A percentile compares a stretch with the other conserved stretches of the same genome.
Evolutionary conservation across 92 coral and sea anemone species (phyloP).

Genomic region (Zoanthus sociatus): DNA sequence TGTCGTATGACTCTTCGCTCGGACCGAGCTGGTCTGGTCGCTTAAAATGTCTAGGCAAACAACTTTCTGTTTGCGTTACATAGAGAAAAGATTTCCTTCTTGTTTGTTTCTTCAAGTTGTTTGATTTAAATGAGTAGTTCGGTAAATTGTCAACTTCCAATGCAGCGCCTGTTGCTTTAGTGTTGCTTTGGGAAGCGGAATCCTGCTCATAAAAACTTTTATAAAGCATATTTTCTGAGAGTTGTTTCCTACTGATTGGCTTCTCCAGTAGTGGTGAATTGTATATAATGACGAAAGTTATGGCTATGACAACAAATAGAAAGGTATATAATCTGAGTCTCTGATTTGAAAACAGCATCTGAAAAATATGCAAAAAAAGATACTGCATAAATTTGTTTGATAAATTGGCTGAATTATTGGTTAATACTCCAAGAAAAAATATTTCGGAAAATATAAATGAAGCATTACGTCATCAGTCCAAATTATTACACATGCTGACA

Average conservation of each 20-base stretch:
- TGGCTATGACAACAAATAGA: conserved; percentile 1
- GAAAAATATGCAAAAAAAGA: too few species aligned
- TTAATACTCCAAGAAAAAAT: too few species aligned
- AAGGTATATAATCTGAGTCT: background rate
- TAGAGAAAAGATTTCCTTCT: conserved; percentile 51
- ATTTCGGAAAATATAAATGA: too few species aligned
- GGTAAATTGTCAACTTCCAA: background rate
- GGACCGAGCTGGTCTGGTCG: conserved; percentile 63
- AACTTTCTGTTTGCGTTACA: conserved; percentile 61
- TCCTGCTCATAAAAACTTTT: background rate
- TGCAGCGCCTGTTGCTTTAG: background rate
- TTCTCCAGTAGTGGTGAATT: background rate
- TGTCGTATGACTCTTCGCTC: conserved; percentile 26
- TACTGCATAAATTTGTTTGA: too few species aligned
- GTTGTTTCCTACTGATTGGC: background rate
- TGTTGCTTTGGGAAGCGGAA: background rate
- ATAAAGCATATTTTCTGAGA: background rate
- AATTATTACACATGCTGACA: too few species aligned
- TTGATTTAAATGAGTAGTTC: background rate
- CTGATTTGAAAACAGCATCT: too few species aligned
- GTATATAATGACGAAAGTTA: background rate
- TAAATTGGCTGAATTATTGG: too few species aligned
- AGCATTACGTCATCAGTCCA: too few species aligned
- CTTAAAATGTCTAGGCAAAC: conserved; percentile 55
- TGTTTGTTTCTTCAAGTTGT: background rate